phyloP scores from a whole-genome alignment of 2,888 invertebrate species.

The Liopterus haemorrhoidalis region DNA sequence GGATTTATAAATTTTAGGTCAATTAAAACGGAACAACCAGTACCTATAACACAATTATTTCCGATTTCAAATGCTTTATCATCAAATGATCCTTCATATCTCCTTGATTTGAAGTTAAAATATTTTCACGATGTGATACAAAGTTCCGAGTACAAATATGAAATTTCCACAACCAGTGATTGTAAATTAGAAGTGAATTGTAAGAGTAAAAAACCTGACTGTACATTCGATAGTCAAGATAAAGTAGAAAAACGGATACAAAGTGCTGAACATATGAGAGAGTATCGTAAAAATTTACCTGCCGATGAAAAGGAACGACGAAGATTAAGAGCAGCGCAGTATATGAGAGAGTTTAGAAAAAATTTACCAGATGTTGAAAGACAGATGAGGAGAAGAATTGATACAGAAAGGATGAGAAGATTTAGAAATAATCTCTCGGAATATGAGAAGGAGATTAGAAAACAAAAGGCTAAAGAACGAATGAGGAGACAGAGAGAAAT shows the following conservation, averaged over 20 bases:
- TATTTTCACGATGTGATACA: too few species aligned
- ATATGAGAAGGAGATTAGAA: constrained; percentile 16
- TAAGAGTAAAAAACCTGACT: constrained; percentile 6
- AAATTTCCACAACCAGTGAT: too few species aligned
- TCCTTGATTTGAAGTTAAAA: too few species aligned
- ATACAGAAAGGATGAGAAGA: constrained; percentile 19
- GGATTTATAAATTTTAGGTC: background rate
- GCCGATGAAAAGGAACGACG: constrained; percentile 16
- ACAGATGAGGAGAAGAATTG: constrained; percentile 15
- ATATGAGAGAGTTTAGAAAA: constrained; percentile 19
- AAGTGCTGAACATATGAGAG: constrained; percentile 19
- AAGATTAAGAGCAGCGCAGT: constrained; percentile 15
- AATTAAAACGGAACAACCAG: too few species aligned
- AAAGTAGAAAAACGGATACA: constrained; percentile 19
- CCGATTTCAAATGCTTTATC: too few species aligned
- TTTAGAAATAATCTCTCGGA: constrained; percentile 17
- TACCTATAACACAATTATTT: too few species aligned
- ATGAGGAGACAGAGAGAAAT: constrained; percentile 19
- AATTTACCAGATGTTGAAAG: constrained; percentile 19
- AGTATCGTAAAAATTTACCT: constrained; percentile 19
- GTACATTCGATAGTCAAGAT: too few species aligned
- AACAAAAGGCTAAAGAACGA: constrained; percentile 20
- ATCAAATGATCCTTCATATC: too few species aligned
- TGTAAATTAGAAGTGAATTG: constrained; percentile 4
- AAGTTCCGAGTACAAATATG: too few species aligned